phyloP scores from a whole-genome alignment of 2,888 invertebrate species.

The Ametastegia equiseti region DNA sequence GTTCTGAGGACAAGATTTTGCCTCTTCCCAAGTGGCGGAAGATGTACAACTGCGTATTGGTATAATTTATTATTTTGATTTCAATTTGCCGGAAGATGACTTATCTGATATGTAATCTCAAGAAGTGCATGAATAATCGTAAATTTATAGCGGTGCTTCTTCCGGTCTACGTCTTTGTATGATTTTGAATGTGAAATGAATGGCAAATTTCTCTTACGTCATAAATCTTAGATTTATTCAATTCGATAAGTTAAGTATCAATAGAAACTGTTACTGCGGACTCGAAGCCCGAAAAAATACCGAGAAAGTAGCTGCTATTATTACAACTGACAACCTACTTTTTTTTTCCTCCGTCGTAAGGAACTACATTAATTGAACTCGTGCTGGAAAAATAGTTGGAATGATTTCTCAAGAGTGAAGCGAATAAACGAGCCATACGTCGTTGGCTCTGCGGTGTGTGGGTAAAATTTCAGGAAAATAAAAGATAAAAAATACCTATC shows the following conservation, averaged over 20 bases:
- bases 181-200: background rate
- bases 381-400: background rate
- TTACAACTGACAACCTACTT: background rate
- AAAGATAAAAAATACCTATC: too few species aligned
- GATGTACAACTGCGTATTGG: background rate
- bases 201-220: background rate
- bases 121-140: background rate
- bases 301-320: conserved; percentile 21
- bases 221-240: background rate
- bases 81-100: background rate
- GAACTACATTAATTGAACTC: background rate
- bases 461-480: too few species aligned
- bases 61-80: background rate
- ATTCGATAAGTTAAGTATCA: too few species aligned
- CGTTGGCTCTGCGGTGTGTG: too few species aligned
- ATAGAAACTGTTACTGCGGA: background rate
- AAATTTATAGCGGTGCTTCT: background rate
- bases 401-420: background rate
- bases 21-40: background rate
- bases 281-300: background rate
- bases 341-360: background rate
- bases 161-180: background rate
- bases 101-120: background rate
- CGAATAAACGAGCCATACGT: background rate
- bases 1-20: background rate